Percentiles rank a stretch among this genome's conserved stretches.
phyloP scores from a whole-genome alignment of 2,888 invertebrate species.

The Rhorus exstirpatorius region DNA sequence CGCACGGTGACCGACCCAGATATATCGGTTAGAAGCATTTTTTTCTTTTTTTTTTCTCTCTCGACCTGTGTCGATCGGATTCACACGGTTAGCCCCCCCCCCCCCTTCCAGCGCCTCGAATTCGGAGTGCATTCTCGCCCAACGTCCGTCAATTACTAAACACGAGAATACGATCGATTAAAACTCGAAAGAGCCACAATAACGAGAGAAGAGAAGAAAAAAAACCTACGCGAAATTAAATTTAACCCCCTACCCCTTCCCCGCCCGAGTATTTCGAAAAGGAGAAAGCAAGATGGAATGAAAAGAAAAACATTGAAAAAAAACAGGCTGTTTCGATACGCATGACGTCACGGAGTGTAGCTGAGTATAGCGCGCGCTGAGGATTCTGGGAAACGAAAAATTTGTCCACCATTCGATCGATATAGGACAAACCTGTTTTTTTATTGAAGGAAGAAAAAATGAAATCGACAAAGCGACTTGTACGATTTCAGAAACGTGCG shows the following conservation, averaged over 20 bases:
- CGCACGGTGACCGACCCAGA: constrained; percentile 29
- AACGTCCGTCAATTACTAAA: constrained; percentile 17
- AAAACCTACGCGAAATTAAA: constrained; percentile 8
- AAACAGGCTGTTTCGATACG: constrained; percentile 75
- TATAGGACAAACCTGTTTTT: constrained; percentile 39
- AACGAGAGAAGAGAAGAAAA: constrained; percentile 19
- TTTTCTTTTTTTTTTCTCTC: too few species aligned
- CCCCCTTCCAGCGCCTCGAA: constrained; percentile 12
- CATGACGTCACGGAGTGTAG: constrained; percentile 77
- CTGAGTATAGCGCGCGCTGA: constrained; percentile 72
- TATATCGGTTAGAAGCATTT: constrained; percentile 24
- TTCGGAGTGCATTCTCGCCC: background rate
- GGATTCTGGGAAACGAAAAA: constrained; percentile 49
- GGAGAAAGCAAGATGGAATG: constrained; percentile 14
- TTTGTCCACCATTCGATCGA: background rate
- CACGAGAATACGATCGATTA: constrained; percentile 36
- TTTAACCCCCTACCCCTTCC: background rate
- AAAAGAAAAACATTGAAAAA: constrained; percentile 48
- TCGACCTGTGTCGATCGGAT: constrained; percentile 17
- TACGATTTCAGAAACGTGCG: constrained; percentile 13
- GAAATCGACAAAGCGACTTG: constrained; percentile 30
- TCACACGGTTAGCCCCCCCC: constrained; percentile 37
- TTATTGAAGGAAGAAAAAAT: constrained; percentile 1
- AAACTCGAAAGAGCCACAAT: background rate
- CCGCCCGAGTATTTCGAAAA: too few species aligned